Conservation (phyloP, 2,113 vertebrate species). For the Corythoichthys intestinalis region DNA sequence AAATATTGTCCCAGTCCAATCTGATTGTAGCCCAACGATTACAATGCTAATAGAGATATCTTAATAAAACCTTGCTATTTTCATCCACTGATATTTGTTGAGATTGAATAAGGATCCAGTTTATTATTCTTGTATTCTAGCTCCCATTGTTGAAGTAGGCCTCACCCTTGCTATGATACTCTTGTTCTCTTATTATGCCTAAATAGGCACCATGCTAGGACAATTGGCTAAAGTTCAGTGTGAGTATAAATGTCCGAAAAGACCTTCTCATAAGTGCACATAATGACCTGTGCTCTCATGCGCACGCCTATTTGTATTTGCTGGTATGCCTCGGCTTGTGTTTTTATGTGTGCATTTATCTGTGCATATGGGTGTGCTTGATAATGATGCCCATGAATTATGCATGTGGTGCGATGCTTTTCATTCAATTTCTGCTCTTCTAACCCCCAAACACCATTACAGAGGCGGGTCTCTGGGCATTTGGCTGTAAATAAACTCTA, state of each 20-base stretch:
- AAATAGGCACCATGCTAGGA: slow-evolving; percentile 54
- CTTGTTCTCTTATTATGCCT: slow-evolving; percentile 48
- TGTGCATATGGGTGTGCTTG: slow-evolving; percentile 56
- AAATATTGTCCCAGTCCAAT: no score
- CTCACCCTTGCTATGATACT: slow-evolving; percentile 40
- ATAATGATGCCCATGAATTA: slow-evolving; percentile 72
- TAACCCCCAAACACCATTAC: slow-evolving; percentile 65
- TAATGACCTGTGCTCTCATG: slow-evolving; percentile 46
- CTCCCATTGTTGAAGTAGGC: slow-evolving; percentile 12
- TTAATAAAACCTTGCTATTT: slow-evolving; percentile 5
- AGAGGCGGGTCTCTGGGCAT: slow-evolving; percentile 64
- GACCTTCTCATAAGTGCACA: slow-evolving; percentile 52
- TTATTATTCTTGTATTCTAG: slow-evolving; percentile 19
- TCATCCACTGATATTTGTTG: slow-evolving; percentile 16
- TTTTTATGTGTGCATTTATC: slow-evolving; percentile 47
- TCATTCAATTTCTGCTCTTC: slow-evolving; percentile 69
- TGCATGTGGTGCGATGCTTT: slow-evolving; percentile 66
- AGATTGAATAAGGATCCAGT: slow-evolving; percentile 39
- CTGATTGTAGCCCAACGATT: no score
- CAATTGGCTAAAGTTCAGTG: slow-evolving; percentile 58
- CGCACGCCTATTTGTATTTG: slow-evolving; percentile 39
- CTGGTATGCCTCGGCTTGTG: slow-evolving; percentile 28
- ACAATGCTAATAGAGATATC: no score
- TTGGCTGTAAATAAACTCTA: slow-evolving; percentile 70
- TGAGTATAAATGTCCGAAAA: slow-evolving; percentile 59